Evolutionary conservation across 2,888 invertebrate genomes (phyloP), one percentile per base, ranked within the genome.

Genomic region (Hyppa rectilinea): DNA sequence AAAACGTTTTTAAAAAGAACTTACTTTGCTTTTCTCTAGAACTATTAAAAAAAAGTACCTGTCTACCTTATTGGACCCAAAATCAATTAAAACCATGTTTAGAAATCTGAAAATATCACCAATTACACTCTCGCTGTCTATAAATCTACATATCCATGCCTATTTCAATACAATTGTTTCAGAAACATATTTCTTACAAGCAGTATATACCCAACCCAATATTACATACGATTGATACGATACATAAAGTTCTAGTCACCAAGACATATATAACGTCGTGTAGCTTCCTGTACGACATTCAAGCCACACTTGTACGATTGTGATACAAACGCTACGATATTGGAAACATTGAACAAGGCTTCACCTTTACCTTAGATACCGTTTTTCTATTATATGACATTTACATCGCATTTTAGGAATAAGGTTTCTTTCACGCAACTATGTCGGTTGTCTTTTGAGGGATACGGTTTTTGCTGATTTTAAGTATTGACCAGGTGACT

Each of bases 271-370:
- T 56, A 40, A 62, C 64, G 53, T 64, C 78, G 53, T 52, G 62
- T 69, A 59, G 68, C 64, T 77, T 77, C 72, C 72, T 81, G 67
- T 52, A 43, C 52, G 55, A 82, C 70, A 67, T 72, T 70, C 63
- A 70, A 64, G 68, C 50, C 50, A 31, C 50, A 65, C 61, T 69
- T 58, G 45, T 61, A 65, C 68, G 75, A 80, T 63, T 75, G 62
- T 75, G 49, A 77, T 71, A 78, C 78, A 78, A 81, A 56, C 36
- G 58, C 55, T 56, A 43, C 79, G 50, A 70, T 76, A 82, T 78
- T 78, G 65, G 65, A 52, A 78, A 73, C 63, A 71, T 76, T 69
- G 69, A 78, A 53, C 56, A 76, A 65, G 60, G 55, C 59, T 69
- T 69, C 78, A 70, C 64, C 65, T 78, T 55, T 55, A 63, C 58